Conservation (phyloP, 1,140 invertebrate genomes). For the Caenorhabditis elegans region DNA sequence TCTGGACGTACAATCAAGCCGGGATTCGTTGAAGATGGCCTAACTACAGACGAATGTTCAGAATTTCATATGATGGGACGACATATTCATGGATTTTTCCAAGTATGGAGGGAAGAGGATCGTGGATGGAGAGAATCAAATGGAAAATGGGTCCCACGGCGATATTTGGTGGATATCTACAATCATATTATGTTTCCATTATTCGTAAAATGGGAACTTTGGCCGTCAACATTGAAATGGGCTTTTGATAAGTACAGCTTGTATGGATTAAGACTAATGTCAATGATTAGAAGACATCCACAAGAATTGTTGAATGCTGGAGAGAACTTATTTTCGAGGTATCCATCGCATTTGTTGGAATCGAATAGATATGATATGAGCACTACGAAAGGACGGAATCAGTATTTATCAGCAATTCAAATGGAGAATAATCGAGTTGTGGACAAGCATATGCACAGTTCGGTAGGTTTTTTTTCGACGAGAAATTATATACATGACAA, state of each 20-base stretch:
- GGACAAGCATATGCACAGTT: too few relatives aligned
- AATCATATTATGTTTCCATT: not conserved
- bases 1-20: not conserved
- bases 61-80: not conserved
- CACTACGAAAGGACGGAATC: too few relatives aligned
- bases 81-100: not conserved
- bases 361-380: too few relatives aligned
- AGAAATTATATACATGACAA: too few relatives aligned
- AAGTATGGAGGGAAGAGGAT: not conserved
- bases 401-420: too few relatives aligned
- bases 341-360: too few relatives aligned
- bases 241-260: not conserved
- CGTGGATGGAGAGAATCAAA: not conserved
- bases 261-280: not conserved
- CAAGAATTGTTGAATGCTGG: not conserved
- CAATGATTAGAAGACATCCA: not conserved
- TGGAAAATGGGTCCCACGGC: not conserved
- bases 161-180: constrained; percentile 11
- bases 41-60: not conserved
- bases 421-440: too few relatives aligned
- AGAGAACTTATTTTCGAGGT: too few relatives aligned
- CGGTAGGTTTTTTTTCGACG: too few relatives aligned
- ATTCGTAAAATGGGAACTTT: not conserved
- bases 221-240: not conserved
- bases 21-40: not conserved